Base-by-base conservation (phyloP, 2,888 invertebrate genomes). In the Synergus umbraculus region DNA sequence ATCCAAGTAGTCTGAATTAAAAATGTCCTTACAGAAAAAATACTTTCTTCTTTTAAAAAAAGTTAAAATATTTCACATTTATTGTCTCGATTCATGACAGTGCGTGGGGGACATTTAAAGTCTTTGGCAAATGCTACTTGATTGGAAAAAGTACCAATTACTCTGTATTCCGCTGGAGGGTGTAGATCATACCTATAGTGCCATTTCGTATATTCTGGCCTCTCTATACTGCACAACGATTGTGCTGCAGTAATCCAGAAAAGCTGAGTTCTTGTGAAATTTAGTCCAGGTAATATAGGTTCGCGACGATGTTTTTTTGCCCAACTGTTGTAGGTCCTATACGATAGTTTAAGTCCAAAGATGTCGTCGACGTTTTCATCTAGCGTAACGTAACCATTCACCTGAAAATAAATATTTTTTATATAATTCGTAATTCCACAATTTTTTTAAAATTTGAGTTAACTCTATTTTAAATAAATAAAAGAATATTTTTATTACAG, bases 291-390 rank as follows among this genome's bases (percentile, higher is more conserved):
- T 22, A 22, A 22, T 22, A 22, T 22, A 22, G 22, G 22, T 22
- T 22, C 22, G 22, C 22, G 22, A 22, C 22, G 22, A 22, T 22
- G 22, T 22, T 22, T 22, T 22, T 22, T 22, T 22, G 22, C 22
- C 22, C 22, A 22, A 22, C 22, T 22, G 22, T 22, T 22, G 92
- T 97, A 97, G 0, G 97, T 97, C 82, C 95, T 93, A 92, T 98
- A 98, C 0, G 98, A 97, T 90, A 97, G 96, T 91, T 98, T 98
- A 83, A 98, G 95, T 0, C 98, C 98, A 2, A 98, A 98, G 90
- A 98, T 98, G 91, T 98, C 98, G 0, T 98, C 98, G 80, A 98
- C 98, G 91, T 98, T 98, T 91, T 98, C 98, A 15, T 97, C 97
- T 93, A 97, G 97, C 0, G 98, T 98, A 89, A 97, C 97, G 81